Evolutionary conservation across 2,113 vertebrate species (phyloP).

Genomic region (Dasyornis broadbenti): DNA sequence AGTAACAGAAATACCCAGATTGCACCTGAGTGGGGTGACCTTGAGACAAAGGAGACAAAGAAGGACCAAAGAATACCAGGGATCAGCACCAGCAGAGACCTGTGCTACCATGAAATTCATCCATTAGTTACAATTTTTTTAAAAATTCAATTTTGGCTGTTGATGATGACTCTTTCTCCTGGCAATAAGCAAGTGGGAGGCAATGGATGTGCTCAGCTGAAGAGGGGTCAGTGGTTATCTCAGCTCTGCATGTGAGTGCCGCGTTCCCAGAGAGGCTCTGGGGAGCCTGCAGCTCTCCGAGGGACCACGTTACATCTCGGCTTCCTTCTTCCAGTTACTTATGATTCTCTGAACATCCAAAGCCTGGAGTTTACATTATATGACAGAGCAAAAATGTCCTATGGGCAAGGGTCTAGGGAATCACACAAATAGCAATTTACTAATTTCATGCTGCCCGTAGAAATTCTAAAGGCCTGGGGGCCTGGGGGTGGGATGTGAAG

Average conservation of each 20-base stretch:
- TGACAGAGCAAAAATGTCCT: conserved; percentile 21
- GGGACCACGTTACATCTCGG: not conserved
- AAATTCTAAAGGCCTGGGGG: not conserved
- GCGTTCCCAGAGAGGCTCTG: not conserved
- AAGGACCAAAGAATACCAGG: not conserved
- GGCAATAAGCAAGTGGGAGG: not conserved
- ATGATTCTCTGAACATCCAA: not conserved
- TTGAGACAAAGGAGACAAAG: not conserved
- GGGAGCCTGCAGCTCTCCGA: not conserved
- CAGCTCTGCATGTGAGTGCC: not conserved
- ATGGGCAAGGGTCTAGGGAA: conserved; percentile 32
- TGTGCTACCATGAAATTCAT: not conserved
- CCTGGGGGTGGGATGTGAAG: not conserved
- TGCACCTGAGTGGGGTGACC: not conserved
- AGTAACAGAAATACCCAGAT: not conserved
- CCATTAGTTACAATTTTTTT: not conserved
- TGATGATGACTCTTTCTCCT: not conserved
- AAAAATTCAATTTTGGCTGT: not conserved
- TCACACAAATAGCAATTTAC: conserved; percentile 31
- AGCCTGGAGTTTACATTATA: not conserved
- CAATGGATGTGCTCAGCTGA: not conserved
- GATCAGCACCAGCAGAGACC: not conserved
- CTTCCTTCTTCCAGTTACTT: not conserved
- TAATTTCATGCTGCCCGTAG: not conserved
- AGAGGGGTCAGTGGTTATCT: not conserved